Conservation (phyloP, 2,888 invertebrate species). For the Aphidoletes aphidimyza region DNA sequence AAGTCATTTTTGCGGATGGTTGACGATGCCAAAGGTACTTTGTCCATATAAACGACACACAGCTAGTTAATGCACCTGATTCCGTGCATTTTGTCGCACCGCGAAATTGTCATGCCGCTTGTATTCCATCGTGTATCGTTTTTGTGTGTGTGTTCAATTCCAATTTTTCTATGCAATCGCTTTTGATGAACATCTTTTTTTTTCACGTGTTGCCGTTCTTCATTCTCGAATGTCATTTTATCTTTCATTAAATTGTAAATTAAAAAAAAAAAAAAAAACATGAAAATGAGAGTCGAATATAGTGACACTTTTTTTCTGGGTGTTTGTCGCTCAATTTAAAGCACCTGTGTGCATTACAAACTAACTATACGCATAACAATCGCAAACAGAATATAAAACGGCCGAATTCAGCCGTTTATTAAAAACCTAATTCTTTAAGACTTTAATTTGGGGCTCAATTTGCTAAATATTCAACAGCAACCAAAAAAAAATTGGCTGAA, state of each 20-base stretch:
- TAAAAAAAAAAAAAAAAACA: too few relatives aligned
- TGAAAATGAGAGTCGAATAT: not conserved
- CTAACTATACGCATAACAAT: not conserved
- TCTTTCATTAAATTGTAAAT: conserved; percentile 15
- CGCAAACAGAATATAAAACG: not conserved
- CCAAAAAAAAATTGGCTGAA: not conserved
- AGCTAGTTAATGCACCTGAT: too few relatives aligned
- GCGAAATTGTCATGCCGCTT: not conserved
- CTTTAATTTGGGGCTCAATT: not conserved
- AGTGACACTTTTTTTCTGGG: not conserved
- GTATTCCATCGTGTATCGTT: not conserved
- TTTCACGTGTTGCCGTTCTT: not conserved
- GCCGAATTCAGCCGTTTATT: not conserved
- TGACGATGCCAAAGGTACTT: too few relatives aligned
- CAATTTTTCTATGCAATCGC: not conserved
- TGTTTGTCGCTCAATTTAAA: not conserved
- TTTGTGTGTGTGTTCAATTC: not conserved
- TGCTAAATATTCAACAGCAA: too few relatives aligned
- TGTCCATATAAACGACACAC: too few relatives aligned
- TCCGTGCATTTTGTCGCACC: not conserved
- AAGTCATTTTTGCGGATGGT: too few relatives aligned
- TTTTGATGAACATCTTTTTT: not conserved
- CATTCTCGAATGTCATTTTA: not conserved
- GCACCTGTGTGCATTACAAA: not conserved
- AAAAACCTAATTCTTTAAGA: not conserved